Percentiles rank a stretch among this genome's conserved stretches.
phyloP scores from a whole-genome alignment of 2,888 invertebrate species.

The Cloeon dipterum region DNA sequence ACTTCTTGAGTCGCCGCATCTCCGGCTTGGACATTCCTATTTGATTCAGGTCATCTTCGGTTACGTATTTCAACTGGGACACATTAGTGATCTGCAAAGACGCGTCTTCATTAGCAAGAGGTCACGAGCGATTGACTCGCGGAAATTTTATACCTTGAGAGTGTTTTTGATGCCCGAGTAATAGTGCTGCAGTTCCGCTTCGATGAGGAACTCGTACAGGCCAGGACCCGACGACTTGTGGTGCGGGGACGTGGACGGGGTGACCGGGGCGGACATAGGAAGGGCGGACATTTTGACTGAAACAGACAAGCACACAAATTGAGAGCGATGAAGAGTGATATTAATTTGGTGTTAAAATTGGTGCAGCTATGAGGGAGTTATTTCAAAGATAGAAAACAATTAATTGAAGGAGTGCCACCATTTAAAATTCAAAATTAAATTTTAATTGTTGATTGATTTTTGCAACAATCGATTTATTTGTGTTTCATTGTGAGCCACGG shows the following conservation, averaged over 20 bases:
- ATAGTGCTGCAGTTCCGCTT: constrained; percentile 87
- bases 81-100: constrained; percentile 49
- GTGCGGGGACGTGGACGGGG: not conserved
- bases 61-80: constrained; percentile 81
- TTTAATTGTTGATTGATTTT: too few species aligned
- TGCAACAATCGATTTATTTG: too few species aligned
- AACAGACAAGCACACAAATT: too few species aligned
- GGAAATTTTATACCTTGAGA: constrained; percentile 60
- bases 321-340: too few species aligned
- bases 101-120: too few species aligned
- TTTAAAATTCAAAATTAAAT: too few species aligned
- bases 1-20: constrained; percentile 80
- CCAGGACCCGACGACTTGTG: constrained; percentile 26
- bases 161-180: constrained; percentile 52
- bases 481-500: too few species aligned
- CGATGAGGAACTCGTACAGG: constrained; percentile 73
- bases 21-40: constrained; percentile 91
- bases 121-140: too few species aligned
- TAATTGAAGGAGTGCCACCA: too few species aligned
- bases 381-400: too few species aligned
- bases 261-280: not conserved
- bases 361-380: too few species aligned
- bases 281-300: not conserved
- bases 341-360: too few species aligned
- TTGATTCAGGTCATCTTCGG: constrained; percentile 71